Conservation (phyloP, 2,113 vertebrate genomes). For the Falcunculus frontatus region DNA sequence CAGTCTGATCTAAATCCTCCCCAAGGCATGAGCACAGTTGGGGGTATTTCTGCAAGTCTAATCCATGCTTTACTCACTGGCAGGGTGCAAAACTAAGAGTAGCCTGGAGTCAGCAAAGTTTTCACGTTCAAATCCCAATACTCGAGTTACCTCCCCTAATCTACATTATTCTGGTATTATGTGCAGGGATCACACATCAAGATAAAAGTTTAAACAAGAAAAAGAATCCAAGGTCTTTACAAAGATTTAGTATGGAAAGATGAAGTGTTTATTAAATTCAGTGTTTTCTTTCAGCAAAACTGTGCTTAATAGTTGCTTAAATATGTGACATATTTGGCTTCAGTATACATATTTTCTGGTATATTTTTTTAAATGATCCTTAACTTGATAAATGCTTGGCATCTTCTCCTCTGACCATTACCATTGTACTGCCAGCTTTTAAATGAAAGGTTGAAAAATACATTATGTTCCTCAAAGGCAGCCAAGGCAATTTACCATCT, state of each 20-base stretch:
- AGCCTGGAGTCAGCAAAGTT: conserved; percentile 25
- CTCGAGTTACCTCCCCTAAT: neutral
- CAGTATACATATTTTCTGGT: neutral
- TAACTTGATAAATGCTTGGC: neutral
- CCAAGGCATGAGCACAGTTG: neutral
- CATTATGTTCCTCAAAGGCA: neutral
- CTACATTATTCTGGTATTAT: neutral
- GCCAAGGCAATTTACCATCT: neutral
- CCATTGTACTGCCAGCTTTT: neutral
- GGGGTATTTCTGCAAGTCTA: neutral
- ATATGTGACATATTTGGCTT: neutral
- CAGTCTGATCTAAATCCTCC: conserved; percentile 9
- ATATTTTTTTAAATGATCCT: neutral
- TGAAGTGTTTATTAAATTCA: neutral
- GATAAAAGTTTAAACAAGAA: neutral
- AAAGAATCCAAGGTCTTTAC: neutral
- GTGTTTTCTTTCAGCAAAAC: neutral
- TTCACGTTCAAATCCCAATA: neutral
- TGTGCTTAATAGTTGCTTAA: neutral
- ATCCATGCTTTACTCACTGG: neutral
- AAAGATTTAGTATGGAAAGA: neutral
- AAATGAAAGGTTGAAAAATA: neutral
- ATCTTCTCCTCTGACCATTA: neutral
- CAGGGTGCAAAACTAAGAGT: neutral
- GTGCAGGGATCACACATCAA: neutral